Conservation (phyloP, 2,797 vertebrate genomes). For the Myiotriccus ornatus region DNA sequence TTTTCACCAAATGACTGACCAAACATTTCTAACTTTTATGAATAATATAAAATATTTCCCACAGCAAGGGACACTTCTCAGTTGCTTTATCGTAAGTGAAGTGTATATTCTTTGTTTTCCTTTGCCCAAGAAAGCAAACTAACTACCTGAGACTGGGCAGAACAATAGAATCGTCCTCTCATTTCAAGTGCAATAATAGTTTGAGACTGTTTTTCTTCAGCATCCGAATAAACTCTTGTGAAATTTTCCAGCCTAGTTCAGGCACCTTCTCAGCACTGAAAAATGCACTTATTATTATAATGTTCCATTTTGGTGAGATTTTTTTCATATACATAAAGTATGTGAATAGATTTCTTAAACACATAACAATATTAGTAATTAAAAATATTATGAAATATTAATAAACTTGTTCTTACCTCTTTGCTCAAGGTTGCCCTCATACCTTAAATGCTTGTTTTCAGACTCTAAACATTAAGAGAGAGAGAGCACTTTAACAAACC, state of each 20-base stretch:
- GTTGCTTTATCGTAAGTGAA: neutral
- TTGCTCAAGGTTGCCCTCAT: neutral
- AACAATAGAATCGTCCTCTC: neutral
- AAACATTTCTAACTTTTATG: neutral
- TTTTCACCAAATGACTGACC: neutral
- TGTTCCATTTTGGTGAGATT: neutral
- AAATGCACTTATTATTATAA: neutral
- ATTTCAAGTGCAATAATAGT: neutral
- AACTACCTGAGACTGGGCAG: neutral
- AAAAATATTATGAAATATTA: neutral
- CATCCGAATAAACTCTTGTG: neutral
- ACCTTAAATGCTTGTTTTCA: neutral
- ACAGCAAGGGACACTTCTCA: neutral
- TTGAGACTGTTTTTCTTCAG: neutral
- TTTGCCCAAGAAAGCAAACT: neutral
- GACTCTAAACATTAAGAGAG: neutral
- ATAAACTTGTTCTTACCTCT: neutral
- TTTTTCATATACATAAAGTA: neutral
- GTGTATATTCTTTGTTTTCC: neutral
- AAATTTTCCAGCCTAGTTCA: neutral
- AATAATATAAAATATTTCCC: neutral
- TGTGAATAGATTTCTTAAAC: neutral
- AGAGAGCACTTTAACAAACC: neutral
- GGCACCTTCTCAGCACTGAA: neutral
- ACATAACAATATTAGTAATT: neutral